Evolutionary conservation across 1,140 invertebrate species (phyloP).

Genomic region (Heliconius hewitsoni): DNA sequence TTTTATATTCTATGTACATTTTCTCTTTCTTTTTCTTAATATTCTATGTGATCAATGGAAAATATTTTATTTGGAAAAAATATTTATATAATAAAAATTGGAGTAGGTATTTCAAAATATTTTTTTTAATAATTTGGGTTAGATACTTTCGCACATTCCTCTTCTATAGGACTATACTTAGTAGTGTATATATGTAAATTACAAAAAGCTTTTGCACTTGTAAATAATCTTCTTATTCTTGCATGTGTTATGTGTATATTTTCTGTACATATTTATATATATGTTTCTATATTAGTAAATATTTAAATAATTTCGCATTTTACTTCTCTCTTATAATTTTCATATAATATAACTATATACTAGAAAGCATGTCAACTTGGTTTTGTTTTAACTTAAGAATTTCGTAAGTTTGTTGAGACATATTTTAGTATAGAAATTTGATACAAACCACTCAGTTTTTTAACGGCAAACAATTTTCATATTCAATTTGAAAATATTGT

Average conservation of each 20-base stretch:
- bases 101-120: not conserved
- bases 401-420: too few relatives aligned
- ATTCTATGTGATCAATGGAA: not conserved
- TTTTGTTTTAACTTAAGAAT: too few relatives aligned
- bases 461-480: too few relatives aligned
- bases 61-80: not conserved
- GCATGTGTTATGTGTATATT: not conserved
- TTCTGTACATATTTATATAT: not conserved
- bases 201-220: not conserved
- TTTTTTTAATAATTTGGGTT: not conserved
- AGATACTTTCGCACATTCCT: constrained; percentile 74
- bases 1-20: not conserved
- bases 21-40: not conserved
- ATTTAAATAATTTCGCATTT: not conserved
- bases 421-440: too few relatives aligned
- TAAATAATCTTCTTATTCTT: not conserved
- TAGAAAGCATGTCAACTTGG: too few relatives aligned
- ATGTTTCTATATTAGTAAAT: not conserved
- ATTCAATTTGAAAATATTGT: too few relatives aligned
- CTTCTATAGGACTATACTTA: constrained; percentile 39
- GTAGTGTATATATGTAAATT: constrained; percentile 9
- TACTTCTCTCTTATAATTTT: not conserved
- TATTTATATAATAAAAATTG: too few relatives aligned
- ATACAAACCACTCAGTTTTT: too few relatives aligned
- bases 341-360: too few relatives aligned